phyloP scores from a whole-genome alignment of 2,888 invertebrate genomes.

The Vesta saturnalis region DNA sequence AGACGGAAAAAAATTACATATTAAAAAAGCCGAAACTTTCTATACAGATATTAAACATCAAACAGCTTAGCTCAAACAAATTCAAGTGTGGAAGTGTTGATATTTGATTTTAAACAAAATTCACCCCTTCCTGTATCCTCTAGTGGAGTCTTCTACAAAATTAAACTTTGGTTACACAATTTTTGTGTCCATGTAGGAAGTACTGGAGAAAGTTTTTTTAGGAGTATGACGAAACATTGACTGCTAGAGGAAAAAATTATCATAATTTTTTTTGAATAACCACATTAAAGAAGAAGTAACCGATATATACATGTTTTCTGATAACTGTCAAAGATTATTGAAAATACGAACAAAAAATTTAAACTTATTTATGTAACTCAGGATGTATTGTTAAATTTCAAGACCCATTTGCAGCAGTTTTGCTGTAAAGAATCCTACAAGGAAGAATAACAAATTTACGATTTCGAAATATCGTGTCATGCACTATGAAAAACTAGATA shows the following conservation, averaged over 20 bases:
- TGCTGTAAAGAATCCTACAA: no score
- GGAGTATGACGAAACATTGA: no score
- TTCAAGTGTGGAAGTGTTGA: neutral
- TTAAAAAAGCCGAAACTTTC: no score
- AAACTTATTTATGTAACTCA: no score
- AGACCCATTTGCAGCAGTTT: no score
- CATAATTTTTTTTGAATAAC: conserved; percentile 13
- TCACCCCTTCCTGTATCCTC: neutral
- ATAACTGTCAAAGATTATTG: conserved; percentile 2
- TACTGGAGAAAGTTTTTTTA: neutral
- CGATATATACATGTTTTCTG: conserved; percentile 18
- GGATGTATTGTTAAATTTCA: no score
- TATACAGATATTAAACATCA: neutral
- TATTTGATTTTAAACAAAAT: neutral
- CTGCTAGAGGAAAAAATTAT: conserved; percentile 10
- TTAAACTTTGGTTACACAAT: neutral
- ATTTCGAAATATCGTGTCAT: no score
- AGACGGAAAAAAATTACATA: no score
- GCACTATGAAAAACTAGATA: no score
- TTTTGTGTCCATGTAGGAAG: neutral
- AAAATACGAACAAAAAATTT: no score
- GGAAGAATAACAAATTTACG: no score
- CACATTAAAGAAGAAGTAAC: conserved; percentile 14
- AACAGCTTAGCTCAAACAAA: neutral
- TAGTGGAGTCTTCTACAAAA: neutral